Evolutionary conservation across 2,113 vertebrate species (phyloP), one percentile per base, ranked within the genome.

Genomic region (Boulengeromyrus knoepffleri): DNA sequence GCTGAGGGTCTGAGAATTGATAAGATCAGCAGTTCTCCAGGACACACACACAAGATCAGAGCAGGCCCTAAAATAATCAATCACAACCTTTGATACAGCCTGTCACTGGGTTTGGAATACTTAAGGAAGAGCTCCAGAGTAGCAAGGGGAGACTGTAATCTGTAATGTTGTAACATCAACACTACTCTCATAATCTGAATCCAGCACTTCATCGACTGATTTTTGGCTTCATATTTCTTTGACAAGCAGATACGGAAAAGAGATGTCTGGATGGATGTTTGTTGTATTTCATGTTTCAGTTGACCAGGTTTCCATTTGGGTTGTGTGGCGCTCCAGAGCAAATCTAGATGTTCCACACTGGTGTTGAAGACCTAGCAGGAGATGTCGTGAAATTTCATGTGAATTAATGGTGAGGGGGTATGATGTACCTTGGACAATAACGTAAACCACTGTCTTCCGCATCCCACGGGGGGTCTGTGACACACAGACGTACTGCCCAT

Each of bases 381-480:
- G 45, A 62, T 47, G 10, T 3, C 15, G 10, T 13, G 24, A 50
- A 24, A 49, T 85, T 5, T 47, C 36, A n/a, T 27, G 45, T 52
- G 10, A 5, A 52, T 50, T 42, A 52, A 4, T 24, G 27, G 21
- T 24, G 31, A 89, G n/a, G 80, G 36, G 49, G 3, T 47, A 27
- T 84, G 9, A 17, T 53, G 95, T 96, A 99, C 98, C 98, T 97
- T 99, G 98, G 91, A 99, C 97, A 0, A 99, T 98, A 94, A 99
- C 95, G 91, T 99, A 97, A 87, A 99, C 97, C 0, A 97, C 95
- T 0, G 97, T 97, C 42, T 97, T 99, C 94, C 97, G 97, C 42
- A 98, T 97, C 91, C 97, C 97, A 93, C 97, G 97, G 94, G 97
- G 97, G 3, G 98, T 99, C 96, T 99, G 98, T 92, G 99, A 97